Conservation (phyloP, 2,113 vertebrate species). For the Zosterops pallidus region DNA sequence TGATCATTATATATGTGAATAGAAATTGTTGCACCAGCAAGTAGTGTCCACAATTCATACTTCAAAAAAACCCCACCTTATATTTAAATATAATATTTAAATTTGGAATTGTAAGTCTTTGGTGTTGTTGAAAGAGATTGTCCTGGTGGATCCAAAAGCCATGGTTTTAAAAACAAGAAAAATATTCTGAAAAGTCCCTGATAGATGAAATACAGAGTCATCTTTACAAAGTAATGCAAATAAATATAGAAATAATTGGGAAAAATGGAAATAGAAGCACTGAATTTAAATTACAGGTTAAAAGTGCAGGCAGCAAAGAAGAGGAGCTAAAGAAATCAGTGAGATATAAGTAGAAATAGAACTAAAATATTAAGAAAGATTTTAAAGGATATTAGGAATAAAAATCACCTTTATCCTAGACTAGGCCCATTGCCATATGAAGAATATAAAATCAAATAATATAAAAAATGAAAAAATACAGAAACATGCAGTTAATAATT, state of each 20-base stretch:
- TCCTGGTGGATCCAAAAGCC: background rate
- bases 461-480: background rate
- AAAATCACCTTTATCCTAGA: background rate
- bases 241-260: conserved; percentile 5
- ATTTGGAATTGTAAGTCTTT: background rate
- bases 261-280: background rate
- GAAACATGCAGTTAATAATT: conserved; percentile 14
- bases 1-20: background rate
- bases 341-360: background rate
- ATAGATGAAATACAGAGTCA: background rate
- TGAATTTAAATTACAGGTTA: conserved; percentile 30
- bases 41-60: background rate
- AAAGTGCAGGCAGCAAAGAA: background rate
- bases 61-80: background rate
- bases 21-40: background rate
- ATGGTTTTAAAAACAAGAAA: background rate
- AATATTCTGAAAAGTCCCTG: background rate
- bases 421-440: background rate
- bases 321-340: background rate
- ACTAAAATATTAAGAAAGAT: background rate
- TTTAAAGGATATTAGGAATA: conserved; percentile 12
- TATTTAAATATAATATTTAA: too few relatives aligned
- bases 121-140: background rate
- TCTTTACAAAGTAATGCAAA: background rate
- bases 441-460: conserved; percentile 5